phyloP scores from a whole-genome alignment of 2,797 vertebrate genomes.

The Gymnodraco acuticeps region DNA sequence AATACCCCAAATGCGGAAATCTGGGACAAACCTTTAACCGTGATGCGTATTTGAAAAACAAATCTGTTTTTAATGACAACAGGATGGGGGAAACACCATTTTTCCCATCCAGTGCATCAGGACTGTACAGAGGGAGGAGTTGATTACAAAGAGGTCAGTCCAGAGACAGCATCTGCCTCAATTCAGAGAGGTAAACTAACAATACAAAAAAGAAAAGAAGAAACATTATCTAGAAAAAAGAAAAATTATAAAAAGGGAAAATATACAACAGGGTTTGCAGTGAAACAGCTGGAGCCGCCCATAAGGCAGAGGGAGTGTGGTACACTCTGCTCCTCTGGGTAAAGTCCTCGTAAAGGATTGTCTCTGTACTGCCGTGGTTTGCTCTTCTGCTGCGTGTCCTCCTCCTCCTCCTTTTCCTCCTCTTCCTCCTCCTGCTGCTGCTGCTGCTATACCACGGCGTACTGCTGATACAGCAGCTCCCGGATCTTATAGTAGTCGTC shows the following conservation, averaged over 20 bases:
- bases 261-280: conserved; percentile 56
- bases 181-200: conserved; percentile 42
- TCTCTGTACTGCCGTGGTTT: conserved; percentile 54
- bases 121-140: conserved; percentile 39
- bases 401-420: conserved; percentile 11
- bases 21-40: conserved; percentile 19
- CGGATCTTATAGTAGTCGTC: conserved; percentile 99
- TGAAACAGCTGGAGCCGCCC: conserved; percentile 60
- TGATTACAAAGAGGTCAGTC: conserved; percentile 39
- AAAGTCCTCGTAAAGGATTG: conserved; percentile 66
- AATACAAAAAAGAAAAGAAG: conserved; percentile 29
- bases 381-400: conserved; percentile 39
- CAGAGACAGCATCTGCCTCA: conserved; percentile 37
- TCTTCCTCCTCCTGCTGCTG: conserved; percentile 4
- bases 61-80: conserved; percentile 64
- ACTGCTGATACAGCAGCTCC: conserved; percentile 97
- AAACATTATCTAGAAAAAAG: conserved; percentile 46
- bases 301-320: conserved; percentile 30
- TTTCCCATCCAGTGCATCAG: conserved; percentile 11
- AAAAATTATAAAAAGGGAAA: conserved; percentile 51
- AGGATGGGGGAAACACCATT: conserved; percentile 21
- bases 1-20: neutral
- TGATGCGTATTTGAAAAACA: conserved; percentile 45
- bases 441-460: conserved; percentile 92
- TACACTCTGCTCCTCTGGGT: conserved; percentile 46